Conservation (phyloP, 2,888 invertebrate genomes). For the Steinernema hermaphroditum region DNA sequence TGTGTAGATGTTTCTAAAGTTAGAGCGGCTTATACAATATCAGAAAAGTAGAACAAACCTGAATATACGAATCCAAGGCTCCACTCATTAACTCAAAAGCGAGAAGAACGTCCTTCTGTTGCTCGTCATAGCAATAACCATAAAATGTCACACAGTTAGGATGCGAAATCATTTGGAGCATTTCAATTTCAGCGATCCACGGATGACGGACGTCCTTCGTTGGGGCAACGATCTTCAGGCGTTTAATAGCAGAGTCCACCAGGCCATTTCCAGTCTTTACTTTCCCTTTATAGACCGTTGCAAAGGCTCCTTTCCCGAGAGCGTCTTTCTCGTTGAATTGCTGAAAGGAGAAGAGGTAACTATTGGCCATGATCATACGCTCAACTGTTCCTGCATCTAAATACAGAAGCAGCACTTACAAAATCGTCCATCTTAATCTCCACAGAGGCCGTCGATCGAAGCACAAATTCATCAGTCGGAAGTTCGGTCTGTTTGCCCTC, state of each 20-base stretch:
- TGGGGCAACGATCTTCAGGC: constrained; percentile 31
- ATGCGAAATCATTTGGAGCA: constrained; percentile 43
- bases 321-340: constrained; percentile 10
- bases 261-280: not conserved
- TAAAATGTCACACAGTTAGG: constrained; percentile 47
- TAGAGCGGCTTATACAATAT: no score
- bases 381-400: not conserved
- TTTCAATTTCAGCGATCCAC: constrained; percentile 44
- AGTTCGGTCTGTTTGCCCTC: not conserved
- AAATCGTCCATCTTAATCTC: constrained; percentile 1
- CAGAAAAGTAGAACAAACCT: no score
- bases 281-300: constrained; percentile 38
- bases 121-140: constrained; percentile 36
- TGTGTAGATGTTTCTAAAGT: constrained; percentile 33
- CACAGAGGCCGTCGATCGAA: not conserved
- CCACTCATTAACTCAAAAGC: constrained; percentile 45
- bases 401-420: not conserved
- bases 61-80: constrained; percentile 43
- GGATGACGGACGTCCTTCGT: constrained; percentile 36
- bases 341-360: not conserved
- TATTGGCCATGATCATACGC: not conserved
- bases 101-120: constrained; percentile 32
- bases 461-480: not conserved
- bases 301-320: constrained; percentile 44
- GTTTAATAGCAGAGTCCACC: constrained; percentile 41